Conservation (phyloP, 2,888 invertebrate genomes). For the Drosophila cracens region DNA sequence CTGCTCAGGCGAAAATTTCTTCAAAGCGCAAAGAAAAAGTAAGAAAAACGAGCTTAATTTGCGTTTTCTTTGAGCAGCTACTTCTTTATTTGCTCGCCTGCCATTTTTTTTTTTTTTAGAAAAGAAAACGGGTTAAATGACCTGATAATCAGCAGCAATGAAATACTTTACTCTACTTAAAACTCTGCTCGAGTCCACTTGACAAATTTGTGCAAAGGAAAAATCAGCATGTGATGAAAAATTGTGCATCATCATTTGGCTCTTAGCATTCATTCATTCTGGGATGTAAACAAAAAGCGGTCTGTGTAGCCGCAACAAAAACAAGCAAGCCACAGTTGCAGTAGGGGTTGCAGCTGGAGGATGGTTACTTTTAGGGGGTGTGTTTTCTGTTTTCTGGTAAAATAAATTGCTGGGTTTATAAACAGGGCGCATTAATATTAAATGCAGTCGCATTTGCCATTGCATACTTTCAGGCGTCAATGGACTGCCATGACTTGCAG, state of each 20-base stretch:
- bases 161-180: conserved; percentile 14
- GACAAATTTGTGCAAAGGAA: conserved; percentile 70
- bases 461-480: conserved; percentile 80
- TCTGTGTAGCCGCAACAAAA: conserved; percentile 8
- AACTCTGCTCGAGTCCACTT: conserved; percentile 40
- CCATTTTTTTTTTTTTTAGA: neutral
- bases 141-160: conserved; percentile 42
- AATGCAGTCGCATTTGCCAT: conserved; percentile 66
- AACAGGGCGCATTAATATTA: conserved; percentile 81
- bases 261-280: conserved; percentile 14
- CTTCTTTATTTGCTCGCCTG: neutral
- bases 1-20: neutral
- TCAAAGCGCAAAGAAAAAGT: no score
- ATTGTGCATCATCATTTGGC: conserved; percentile 69
- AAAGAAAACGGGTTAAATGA: conserved; percentile 58
- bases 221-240: conserved; percentile 65
- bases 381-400: conserved; percentile 29
- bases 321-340: conserved; percentile 11
- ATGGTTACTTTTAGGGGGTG: no score
- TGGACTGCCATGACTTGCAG: conserved; percentile 77
- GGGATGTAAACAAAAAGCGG: conserved; percentile 28
- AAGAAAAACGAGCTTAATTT: neutral
- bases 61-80: neutral
- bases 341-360: conserved; percentile 3
- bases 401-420: conserved; percentile 80